Evolutionary conservation across 2,888 invertebrate genomes (phyloP).

Genomic region (Euclidia mi): DNA sequence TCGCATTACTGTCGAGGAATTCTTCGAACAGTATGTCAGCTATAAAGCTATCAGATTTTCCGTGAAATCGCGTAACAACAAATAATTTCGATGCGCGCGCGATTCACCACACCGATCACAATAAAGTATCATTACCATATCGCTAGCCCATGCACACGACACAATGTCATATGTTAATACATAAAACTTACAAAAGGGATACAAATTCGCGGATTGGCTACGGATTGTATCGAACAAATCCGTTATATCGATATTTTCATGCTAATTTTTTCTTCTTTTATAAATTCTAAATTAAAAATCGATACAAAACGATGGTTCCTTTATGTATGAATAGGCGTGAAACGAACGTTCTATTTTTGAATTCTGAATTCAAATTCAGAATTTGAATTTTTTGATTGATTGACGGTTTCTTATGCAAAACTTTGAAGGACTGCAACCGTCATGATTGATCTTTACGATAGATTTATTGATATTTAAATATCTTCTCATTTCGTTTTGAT

Average conservation of each 20-base stretch:
- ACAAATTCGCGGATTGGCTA: conserved; percentile 80
- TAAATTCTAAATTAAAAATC: conserved; percentile 62
- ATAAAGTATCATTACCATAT: conserved; percentile 74
- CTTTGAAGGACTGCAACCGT: conserved; percentile 52
- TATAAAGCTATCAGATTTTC: conserved; percentile 60
- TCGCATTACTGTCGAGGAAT: conserved; percentile 32
- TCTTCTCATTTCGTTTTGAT: conserved; percentile 35
- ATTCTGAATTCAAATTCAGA: conserved; percentile 38
- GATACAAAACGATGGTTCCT: conserved; percentile 65
- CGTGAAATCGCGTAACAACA: conserved; percentile 65
- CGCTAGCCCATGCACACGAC: conserved; percentile 56
- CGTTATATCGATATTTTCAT: conserved; percentile 83
- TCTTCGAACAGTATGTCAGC: conserved; percentile 51
- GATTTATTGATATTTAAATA: conserved; percentile 69
- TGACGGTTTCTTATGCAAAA: conserved; percentile 52
- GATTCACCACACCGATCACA: conserved; percentile 65
- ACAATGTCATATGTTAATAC: conserved; percentile 78
- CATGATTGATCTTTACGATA: conserved; percentile 44
- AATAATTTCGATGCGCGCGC: conserved; percentile 61
- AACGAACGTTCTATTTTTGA: conserved; percentile 59
- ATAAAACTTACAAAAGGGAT: conserved; percentile 76
- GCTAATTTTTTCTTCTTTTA: conserved; percentile 71
- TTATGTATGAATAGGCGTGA: conserved; percentile 72
- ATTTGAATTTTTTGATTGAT: conserved; percentile 54
- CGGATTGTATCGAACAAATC: conserved; percentile 83